Evolutionary conservation across 2,797 vertebrate genomes (phyloP), one percentile per base, ranked within the genome.

Genomic region (Myiotriccus ornatus): DNA sequence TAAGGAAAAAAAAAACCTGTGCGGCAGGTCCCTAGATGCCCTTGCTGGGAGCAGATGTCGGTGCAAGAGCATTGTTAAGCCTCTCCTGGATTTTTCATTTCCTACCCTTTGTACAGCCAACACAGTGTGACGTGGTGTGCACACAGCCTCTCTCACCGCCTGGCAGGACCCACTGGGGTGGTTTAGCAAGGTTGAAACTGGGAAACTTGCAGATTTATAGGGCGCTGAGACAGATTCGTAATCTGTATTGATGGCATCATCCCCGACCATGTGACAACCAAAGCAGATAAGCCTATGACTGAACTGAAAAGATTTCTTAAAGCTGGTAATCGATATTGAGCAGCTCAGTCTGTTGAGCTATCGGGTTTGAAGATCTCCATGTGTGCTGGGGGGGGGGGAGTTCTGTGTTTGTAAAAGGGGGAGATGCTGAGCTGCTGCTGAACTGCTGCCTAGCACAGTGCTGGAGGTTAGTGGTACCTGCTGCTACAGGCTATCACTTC

Each of bases 41-140:
- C 94, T 96, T 96, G 95, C 96, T 97, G 90, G 82, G 96, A 97
- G 94, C 97, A 98, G 98, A 97, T 98, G 98, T 96, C 90, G 8
- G 93, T 50, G 49, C 55, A 89, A 84, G 96, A 96, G 95, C 78
- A n/a, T 65, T 79, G 94, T 89, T 96, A 95, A 97, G 91, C 91
- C 76, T 93, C 95, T 89, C 93, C 46, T 89, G 94, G 94, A 96
- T 96, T 97, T 95, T 95, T 94, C 46, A 44, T 94, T 84, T 93
- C 97, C 89, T 69, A 89, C 89, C 76, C 37, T 84, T 94, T 90
- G 89, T 81, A 95, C 62, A 91, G 83, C 55, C 90, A 91, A 39
- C 91, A 90, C 56, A 14, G 44, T 70, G 77, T 5, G 1, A 79
- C 41, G 8, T 49, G 63, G 82, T 14, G 4, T 68, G 43, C 35